These are phyloP conservation scores for Hyphantria cunea DNA, from an alignment of 1,140 invertebrate species.

Conservation along the genomic window DNA sequence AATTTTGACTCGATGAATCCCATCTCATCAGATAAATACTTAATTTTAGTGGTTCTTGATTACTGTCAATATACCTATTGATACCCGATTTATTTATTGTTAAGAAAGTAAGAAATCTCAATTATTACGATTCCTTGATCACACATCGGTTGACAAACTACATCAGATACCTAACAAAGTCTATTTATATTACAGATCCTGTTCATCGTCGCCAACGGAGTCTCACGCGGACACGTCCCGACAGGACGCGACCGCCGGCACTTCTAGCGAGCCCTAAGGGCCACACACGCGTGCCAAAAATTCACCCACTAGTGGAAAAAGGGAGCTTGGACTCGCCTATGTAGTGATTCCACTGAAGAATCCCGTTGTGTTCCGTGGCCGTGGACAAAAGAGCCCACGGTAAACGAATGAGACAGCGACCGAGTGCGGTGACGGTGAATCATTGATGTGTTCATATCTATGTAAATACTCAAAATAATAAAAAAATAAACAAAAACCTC, in stretches of 20 bases:
- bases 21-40: too few relatives aligned
- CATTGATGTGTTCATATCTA: slow-evolving; percentile 39
- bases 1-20: too few relatives aligned
- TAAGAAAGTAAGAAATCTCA: too few relatives aligned
- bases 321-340: background rate
- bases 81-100: too few relatives aligned
- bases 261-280: slow-evolving; percentile 17
- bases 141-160: too few relatives aligned
- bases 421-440: slow-evolving; percentile 17
- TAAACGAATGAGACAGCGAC: background rate
- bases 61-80: too few relatives aligned
- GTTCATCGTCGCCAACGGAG: slow-evolving; percentile 39
- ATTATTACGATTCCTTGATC: too few relatives aligned
- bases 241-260: slow-evolving; percentile 33
- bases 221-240: slow-evolving; percentile 42
- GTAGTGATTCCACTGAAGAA: background rate
- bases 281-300: slow-evolving; percentile 39
- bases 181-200: slow-evolving; percentile 39
- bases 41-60: too few relatives aligned
- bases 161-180: background rate
- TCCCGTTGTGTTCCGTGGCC: background rate
- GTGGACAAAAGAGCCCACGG: background rate
- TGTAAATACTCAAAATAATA: slow-evolving; percentile 18
- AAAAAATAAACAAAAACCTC: slow-evolving; percentile 59
- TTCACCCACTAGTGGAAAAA: background rate